Conservation (phyloP, 2,888 invertebrate species). For the Orgyia antiqua region DNA sequence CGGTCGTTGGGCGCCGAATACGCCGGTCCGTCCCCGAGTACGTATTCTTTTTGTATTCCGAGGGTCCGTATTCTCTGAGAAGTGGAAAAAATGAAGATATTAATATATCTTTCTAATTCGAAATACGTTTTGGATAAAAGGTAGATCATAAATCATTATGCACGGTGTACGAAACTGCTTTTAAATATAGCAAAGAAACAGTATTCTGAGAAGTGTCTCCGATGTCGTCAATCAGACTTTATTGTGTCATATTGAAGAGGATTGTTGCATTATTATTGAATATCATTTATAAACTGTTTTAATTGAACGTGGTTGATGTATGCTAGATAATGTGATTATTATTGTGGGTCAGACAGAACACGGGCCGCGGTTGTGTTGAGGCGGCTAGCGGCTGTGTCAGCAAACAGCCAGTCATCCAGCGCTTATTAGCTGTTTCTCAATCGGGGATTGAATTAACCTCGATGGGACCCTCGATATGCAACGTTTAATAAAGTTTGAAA, state of each 20-base stretch:
- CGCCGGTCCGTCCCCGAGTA: slow-evolving; percentile 54
- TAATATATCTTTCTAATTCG: slow-evolving; percentile 78
- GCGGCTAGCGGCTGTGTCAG: slow-evolving; percentile 39
- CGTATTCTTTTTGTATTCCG: slow-evolving; percentile 68
- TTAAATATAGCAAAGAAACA: slow-evolving; percentile 61
- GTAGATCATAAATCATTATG: slow-evolving; percentile 71
- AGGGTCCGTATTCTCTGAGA: slow-evolving; percentile 71
- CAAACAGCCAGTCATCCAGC: slow-evolving; percentile 62
- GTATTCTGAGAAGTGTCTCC: slow-evolving; percentile 57
- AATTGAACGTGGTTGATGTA: slow-evolving; percentile 18
- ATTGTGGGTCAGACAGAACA: slow-evolving; percentile 40
- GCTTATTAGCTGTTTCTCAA: slow-evolving; percentile 64
- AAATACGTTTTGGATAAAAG: slow-evolving; percentile 76
- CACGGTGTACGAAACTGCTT: slow-evolving; percentile 55
- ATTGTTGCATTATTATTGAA: slow-evolving; percentile 11
- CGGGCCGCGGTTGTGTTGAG: slow-evolving; percentile 43
- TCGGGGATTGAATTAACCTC: slow-evolving; percentile 66
- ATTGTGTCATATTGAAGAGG: slow-evolving; percentile 41
- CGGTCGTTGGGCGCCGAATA: slow-evolving; percentile 75
- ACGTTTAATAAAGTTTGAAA: slow-evolving; percentile 58
- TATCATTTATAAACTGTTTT: slow-evolving; percentile 12
- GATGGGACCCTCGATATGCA: slow-evolving; percentile 34
- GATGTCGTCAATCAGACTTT: slow-evolving; percentile 49
- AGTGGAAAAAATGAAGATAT: slow-evolving; percentile 77
- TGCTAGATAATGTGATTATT: slow-evolving; percentile 25